These are phyloP conservation scores for Acromyrmex echinatior DNA, from an alignment of 1,140 invertebrate genomes.

Conservation along the genomic window DNA sequence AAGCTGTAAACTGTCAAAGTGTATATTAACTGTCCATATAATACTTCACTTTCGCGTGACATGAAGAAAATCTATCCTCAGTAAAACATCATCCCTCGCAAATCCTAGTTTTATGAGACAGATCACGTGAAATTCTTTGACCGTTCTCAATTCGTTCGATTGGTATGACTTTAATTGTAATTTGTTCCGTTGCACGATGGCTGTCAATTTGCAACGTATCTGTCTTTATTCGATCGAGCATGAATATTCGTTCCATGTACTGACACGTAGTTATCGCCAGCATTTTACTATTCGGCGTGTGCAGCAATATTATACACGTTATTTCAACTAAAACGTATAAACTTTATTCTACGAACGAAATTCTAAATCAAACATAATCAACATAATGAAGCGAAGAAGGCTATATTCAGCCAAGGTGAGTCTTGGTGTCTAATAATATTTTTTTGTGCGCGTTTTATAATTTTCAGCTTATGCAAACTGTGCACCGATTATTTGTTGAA, in stretches of 20 bases:
- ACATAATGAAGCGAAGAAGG: too few species aligned
- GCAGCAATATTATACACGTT: not conserved
- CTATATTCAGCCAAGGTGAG: too few species aligned
- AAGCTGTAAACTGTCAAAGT: not conserved
- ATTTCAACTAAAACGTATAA: not conserved
- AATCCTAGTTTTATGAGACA: not conserved
- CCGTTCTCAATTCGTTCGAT: not conserved
- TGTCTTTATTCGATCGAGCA: constrained; percentile 28
- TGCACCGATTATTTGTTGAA: too few species aligned
- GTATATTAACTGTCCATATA: not conserved
- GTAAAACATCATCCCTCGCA: not conserved
- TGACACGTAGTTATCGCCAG: constrained; percentile 36
- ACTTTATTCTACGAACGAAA: constrained; percentile 1
- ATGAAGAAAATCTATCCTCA: not conserved
- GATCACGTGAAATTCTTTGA: not conserved
- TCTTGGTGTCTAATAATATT: too few species aligned
- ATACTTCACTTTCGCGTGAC: not conserved
- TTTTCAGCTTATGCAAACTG: too few species aligned
- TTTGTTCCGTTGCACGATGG: constrained; percentile 5
- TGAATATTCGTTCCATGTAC: constrained; percentile 3
- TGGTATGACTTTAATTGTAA: constrained; percentile 44
- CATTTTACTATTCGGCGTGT: not conserved
- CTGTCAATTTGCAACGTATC: constrained; percentile 25
- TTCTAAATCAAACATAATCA: constrained; percentile 27
- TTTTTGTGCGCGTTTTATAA: too few species aligned